Conservation (phyloP, 2,113 vertebrate genomes). For the Donacobius atricapilla region DNA sequence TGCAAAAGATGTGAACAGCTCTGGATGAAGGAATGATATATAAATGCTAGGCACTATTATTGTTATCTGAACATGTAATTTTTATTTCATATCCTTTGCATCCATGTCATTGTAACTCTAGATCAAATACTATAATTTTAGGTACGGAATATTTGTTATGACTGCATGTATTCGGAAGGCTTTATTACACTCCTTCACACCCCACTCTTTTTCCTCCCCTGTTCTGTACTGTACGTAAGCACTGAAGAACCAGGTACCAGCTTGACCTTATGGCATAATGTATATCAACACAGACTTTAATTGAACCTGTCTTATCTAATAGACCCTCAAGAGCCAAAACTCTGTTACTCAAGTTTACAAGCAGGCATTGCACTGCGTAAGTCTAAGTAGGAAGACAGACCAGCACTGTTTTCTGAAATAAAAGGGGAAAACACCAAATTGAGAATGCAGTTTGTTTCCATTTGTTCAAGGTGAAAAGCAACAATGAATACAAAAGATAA, state of each 20-base stretch:
- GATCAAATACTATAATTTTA: background rate
- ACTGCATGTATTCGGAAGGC: accelerated
- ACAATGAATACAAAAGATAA: background rate
- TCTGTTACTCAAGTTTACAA: background rate
- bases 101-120: background rate
- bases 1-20: background rate
- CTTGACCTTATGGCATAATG: background rate
- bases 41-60: background rate
- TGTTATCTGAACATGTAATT: background rate
- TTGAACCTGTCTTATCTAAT: background rate
- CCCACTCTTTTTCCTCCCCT: background rate
- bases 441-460: background rate
- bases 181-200: background rate
- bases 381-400: background rate
- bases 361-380: background rate
- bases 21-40: background rate
- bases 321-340: background rate
- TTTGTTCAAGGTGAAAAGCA: background rate
- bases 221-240: background rate
- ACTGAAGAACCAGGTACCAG: background rate
- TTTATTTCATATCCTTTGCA: background rate
- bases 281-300: background rate
- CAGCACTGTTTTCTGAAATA: background rate
- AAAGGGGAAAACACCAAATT: background rate
- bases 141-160: background rate